These are phyloP conservation scores for Itoplectis maculator DNA, from an alignment of 2,888 invertebrate genomes.

Conservation along the genomic window DNA sequence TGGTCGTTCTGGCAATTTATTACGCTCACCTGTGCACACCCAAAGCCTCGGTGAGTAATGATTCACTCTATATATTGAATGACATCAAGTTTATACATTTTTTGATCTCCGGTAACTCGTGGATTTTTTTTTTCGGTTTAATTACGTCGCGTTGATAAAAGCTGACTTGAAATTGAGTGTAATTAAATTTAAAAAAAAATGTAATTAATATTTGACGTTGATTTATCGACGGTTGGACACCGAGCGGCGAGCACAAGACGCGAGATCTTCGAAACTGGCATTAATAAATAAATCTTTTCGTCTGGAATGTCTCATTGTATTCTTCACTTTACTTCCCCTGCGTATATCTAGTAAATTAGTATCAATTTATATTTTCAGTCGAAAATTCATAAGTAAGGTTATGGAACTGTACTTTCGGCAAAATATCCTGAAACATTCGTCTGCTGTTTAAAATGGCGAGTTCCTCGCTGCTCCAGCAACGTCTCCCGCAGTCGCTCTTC, in stretches of 20 bases:
- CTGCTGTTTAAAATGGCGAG: conserved; percentile 78
- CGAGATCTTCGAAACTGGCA: too few species aligned
- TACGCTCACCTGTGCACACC: conserved; percentile 72
- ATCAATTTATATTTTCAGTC: too few species aligned
- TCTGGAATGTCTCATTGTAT: too few species aligned
- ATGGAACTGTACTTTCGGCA: conserved; percentile 76
- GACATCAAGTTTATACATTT: neutral
- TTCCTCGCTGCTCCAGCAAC: conserved; percentile 81
- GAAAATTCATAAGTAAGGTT: too few species aligned
- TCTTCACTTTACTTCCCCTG: too few species aligned
- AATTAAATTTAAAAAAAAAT: too few species aligned
- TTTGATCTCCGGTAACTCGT: neutral
- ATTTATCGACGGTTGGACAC: too few species aligned
- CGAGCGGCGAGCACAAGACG: too few species aligned
- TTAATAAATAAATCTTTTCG: too few species aligned
- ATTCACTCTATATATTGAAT: conserved; percentile 3
- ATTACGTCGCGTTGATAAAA: neutral
- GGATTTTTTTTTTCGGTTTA: neutral
- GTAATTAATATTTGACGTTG: too few species aligned
- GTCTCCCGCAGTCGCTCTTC: conserved; percentile 73
- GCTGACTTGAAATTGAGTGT: too few species aligned
- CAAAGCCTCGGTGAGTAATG: neutral
- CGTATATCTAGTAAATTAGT: too few species aligned
- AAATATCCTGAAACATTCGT: conserved; percentile 79
- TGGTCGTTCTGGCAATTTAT: conserved; percentile 77